A percentile compares a stretch with the other conserved stretches of the same genome.
Conservation (phyloP, 2,113 vertebrate species). For the Ceyx melanurus region DNA sequence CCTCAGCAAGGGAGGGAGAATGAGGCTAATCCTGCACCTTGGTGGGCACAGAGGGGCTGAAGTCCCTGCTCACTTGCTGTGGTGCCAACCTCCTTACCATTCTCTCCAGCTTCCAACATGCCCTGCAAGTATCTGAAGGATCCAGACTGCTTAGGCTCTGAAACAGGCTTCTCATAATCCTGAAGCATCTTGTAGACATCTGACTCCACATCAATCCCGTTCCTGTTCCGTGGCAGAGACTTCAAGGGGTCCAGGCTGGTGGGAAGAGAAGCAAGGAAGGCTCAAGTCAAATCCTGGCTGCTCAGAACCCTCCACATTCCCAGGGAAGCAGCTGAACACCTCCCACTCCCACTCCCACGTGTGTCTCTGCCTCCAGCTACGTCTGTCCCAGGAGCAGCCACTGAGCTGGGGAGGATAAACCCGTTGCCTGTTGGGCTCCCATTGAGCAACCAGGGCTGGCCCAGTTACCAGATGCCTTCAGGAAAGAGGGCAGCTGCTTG, state of each 20-base stretch:
- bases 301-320: not conserved
- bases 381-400: not conserved
- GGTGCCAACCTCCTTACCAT: constrained; percentile 76
- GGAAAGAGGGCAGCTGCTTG: constrained; percentile 22
- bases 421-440: not conserved
- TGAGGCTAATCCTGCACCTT: not conserved
- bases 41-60: not conserved
- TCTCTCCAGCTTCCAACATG: constrained; percentile 92
- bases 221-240: constrained; percentile 75
- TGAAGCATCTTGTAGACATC: constrained; percentile 98
- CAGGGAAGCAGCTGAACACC: not conserved
- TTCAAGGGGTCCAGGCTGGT: constrained; percentile 81
- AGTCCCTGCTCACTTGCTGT: rapidly evolving
- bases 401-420: not conserved
- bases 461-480: not conserved
- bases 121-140: constrained; percentile 96
- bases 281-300: not conserved
- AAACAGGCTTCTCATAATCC: constrained; percentile 80
- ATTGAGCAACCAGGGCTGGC: constrained; percentile 34
- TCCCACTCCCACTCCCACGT: not conserved
- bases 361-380: not conserved
- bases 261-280: constrained; percentile 17
- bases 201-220: constrained; percentile 85
- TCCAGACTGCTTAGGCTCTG: constrained; percentile 93
- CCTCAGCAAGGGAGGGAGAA: not conserved